Conservation (phyloP, 2,797 vertebrate species). For the Salarias fasciatus region DNA sequence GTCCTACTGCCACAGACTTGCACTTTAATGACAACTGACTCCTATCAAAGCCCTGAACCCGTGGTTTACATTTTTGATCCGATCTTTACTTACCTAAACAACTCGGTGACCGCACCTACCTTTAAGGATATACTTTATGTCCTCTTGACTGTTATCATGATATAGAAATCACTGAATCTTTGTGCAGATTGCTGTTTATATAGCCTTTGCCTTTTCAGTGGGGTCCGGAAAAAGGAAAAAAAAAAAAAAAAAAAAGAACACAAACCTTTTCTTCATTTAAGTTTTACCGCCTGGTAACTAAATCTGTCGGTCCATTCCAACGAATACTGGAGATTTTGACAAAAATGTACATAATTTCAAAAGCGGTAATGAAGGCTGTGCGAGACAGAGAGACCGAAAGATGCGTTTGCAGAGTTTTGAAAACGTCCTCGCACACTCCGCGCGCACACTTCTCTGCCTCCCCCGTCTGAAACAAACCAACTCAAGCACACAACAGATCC, state of each 20-base stretch:
- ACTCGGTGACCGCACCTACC: slow-evolving; percentile 87
- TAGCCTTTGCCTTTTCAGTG: slow-evolving; percentile 81
- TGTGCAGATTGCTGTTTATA: slow-evolving; percentile 83
- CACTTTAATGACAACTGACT: slow-evolving; percentile 87
- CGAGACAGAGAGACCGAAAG: slow-evolving; percentile 63
- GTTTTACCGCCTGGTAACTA: slow-evolving; percentile 67
- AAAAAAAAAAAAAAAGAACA: no score
- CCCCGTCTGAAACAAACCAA: slow-evolving; percentile 36
- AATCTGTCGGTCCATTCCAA: slow-evolving; percentile 66
- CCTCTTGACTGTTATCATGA: slow-evolving; percentile 86
- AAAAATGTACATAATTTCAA: slow-evolving; percentile 73
- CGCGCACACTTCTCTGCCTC: slow-evolving; percentile 40
- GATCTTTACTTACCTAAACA: slow-evolving; percentile 80
- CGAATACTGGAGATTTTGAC: slow-evolving; percentile 59
- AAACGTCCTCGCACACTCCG: slow-evolving; percentile 21
- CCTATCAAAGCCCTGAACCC: slow-evolving; percentile 80
- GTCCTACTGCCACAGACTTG: slow-evolving; percentile 88
- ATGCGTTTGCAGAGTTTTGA: slow-evolving; percentile 38
- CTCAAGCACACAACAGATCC: slow-evolving; percentile 41
- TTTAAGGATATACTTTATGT: slow-evolving; percentile 84
- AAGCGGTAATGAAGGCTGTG: slow-evolving; percentile 30
- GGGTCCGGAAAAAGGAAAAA: slow-evolving; percentile 65
- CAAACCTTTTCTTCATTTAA: slow-evolving; percentile 74
- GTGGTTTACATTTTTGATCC: slow-evolving; percentile 85
- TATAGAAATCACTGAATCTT: slow-evolving; percentile 76